Evolutionary conservation across 2,888 invertebrate species (phyloP), one percentile per base, ranked within the genome.

Genomic region (Scaptomyza flava): DNA sequence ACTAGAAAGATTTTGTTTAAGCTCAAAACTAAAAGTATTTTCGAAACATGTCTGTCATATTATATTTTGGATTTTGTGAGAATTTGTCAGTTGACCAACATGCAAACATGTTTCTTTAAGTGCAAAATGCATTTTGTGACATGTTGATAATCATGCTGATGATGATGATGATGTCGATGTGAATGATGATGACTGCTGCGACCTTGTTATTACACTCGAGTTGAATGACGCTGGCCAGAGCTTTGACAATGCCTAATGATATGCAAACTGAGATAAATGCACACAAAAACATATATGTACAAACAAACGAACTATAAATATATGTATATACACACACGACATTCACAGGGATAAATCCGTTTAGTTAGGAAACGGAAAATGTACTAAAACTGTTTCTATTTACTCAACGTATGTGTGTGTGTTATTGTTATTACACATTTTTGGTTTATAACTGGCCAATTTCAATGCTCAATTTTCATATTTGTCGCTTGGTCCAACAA

Each of bases 231-330:
- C 34, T 56, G 65, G 56, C 41, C 56, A 56, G 27, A 50, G 50
- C 53, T 51, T 38, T 41, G 45, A 43, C 38, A 63, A 56, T 52
- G 46, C 57, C 60, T 38, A 70, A 71, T 56, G 61, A 66, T 41
- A 46, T 51, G 58, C 33, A 61, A 61, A 56, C 52, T 54, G 1
- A 17, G n/a, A 58, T 43, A 48, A 53, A 53, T 31, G 11, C 11
- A 41, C 50, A 34, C 30, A 43, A n/a, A 20, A n/a, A 48, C 7
- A 7, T 9, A n/a, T 7, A 50, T 33, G n/a, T 20, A 3, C 17
- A 47, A 42, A 12, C 2, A 36, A n/a, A 8, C 9, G 12, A 30
- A 12, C 11, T 67, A 20, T 30, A 7, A 6, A 17, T 14, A n/a
- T 20, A 46, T 3, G 11, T 4, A 2, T n/a, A 9, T 41, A 41